Evolutionary conservation across 2,113 vertebrate species (phyloP), one percentile per base, ranked within the genome.

Genomic region (Centrocercus urophasianus): DNA sequence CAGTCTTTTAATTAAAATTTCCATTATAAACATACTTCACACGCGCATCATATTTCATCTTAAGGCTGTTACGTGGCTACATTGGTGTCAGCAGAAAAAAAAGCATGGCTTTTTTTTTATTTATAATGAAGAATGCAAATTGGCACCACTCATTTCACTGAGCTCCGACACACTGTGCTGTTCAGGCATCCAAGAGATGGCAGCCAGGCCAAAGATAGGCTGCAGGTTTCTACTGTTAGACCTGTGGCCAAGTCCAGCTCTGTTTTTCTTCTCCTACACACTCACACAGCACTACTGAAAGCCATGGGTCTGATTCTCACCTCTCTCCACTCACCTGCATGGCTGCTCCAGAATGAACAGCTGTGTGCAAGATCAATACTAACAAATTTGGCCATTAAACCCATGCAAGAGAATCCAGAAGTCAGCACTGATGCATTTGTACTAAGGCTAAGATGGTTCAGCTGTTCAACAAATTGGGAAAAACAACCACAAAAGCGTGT

Each of bases 81-180:
- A 57, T 34, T 45, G 47, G 21, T 14, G 24, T 77, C 17, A 12
- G 30, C 28, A 80, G 47, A 8, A n/a, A 56, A 28, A 17, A 30
- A 38, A 38, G 1, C 17, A 18, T 32, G 2, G 38, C 38, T 38
- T 38, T 6, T 17, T 17, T 47, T 47, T 38, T 38, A 38, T 60
- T 47, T 6, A 28, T 16, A 38, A 1, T 0, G 1, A n/a, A 10
- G 34, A 7, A 38, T 13, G 32, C 13, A 11, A 25, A 8, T 4
- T 65, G 50, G 27, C 27, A 12, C 42, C 6, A 17, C 15, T 43
- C 42, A 43, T 43, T 43, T 43, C 42, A 43, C 16, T 43, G 40
- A 34, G 63, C 30, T 48, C 6, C 1, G 6, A 5, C 6, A 7
- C 6, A 50, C 54, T 13, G 30, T 2, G 5, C 25, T 18, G 10